phyloP scores from a whole-genome alignment of 2,888 invertebrate species.

The Scotopteryx bipunctaria region DNA sequence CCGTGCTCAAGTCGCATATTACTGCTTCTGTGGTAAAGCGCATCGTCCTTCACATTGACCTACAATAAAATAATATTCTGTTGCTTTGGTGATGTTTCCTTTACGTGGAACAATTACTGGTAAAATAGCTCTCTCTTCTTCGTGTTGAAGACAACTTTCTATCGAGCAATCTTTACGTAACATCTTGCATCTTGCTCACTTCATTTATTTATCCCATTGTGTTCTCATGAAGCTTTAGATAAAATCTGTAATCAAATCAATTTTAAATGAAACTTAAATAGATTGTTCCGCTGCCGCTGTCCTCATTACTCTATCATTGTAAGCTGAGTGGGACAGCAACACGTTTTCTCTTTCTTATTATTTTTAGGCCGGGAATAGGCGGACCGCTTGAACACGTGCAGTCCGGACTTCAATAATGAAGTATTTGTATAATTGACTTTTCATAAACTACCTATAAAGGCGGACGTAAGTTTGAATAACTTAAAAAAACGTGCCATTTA shows the following conservation, averaged over 20 bases:
- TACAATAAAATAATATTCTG: slow-evolving; percentile 5
- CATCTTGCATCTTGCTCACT: slow-evolving; percentile 1
- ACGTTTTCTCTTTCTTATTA: slow-evolving; percentile 16
- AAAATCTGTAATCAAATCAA: slow-evolving; percentile 44
- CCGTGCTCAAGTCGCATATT: background rate
- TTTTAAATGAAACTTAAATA: slow-evolving; percentile 40
- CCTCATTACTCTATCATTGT: slow-evolving; percentile 41
- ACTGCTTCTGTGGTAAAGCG: slow-evolving; percentile 1
- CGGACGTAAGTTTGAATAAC: no score
- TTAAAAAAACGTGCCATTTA: no score
- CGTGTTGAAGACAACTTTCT: slow-evolving; percentile 9
- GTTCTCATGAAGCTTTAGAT: slow-evolving; percentile 26
- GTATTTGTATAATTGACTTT: no score
- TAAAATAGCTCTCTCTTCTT: background rate
- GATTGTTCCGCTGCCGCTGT: slow-evolving; percentile 46
- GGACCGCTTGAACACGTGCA: slow-evolving; percentile 1
- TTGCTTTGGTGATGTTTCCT: background rate
- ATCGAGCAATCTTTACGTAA: slow-evolving; percentile 15
- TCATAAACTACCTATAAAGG: no score
- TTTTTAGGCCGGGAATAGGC: slow-evolving; percentile 14
- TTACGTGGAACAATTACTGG: background rate
- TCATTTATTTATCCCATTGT: slow-evolving; percentile 15
- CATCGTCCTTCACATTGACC: slow-evolving; percentile 22
- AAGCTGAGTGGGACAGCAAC: slow-evolving; percentile 17
- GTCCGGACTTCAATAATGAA: background rate